phyloP scores from a whole-genome alignment of 2,113 vertebrate species.

The cat (Felis catus) region F.catus_Fca126_mat1.0 CM031419.1:219642501-219643000 shows the following conservation, averaged over 20 bases:
- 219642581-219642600: not conserved
- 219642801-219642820: accelerated
- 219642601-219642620: not conserved
- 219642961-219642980: not conserved
- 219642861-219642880: not conserved
- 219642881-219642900: too few species aligned
- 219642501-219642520: accelerated
- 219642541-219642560: not conserved
- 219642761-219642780: not conserved
- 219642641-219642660: not conserved
- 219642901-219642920: not conserved
- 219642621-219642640: not conserved
- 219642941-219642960: too few species aligned
- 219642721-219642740: accelerated
- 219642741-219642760: too few species aligned
- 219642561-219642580: not conserved
- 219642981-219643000: not conserved
- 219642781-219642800: not conserved
- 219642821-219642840: accelerated
- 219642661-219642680: not conserved
- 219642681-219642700: not conserved
- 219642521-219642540: not conserved
- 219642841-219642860: not conserved
- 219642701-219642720: accelerated
- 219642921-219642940: not conserved